Evolutionary conservation across 2,113 vertebrate species (phyloP), one percentile per base, ranked within the genome.

Genomic region (Cephalopholis sonnerati): DNA sequence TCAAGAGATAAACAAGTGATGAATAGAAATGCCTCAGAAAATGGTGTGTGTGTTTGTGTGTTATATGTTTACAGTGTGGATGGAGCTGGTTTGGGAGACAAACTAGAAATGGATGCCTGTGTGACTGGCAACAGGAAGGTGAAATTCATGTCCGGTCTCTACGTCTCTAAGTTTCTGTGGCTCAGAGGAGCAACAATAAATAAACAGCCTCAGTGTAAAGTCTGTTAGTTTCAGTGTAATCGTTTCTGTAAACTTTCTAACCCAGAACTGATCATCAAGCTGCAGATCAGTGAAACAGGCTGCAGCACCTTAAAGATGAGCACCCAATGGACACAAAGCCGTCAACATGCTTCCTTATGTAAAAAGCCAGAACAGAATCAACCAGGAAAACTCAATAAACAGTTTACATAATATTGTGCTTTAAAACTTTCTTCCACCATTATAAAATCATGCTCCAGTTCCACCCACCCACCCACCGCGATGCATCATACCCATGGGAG

Each of bases 381-480:
- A 70, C 39, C 63, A 55, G 24, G 5, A 63, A 18, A 72, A 64
- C 64, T 24, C 11, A 63, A 12, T 8, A 53, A 50, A 77, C 13
- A 65, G 12, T 74, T 54, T 18, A 80, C 50, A 73, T 54, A 51
- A 57, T 32, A 83, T 79, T 79, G 39, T 84, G 71, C 75, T 88
- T 83, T 76, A 83, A 84, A 54, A 53, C 51, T 13, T 63, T 59
- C 84, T 88, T 65, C 82, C 89, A 87, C 86, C 84, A 78, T 84
- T 58, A 15, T 50, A 63, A 36, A 69, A 55, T 69, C 86, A 85
- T 69, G 86, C 81, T 41, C n/a, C 77, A 79, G 9, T 61, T 63
- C 65, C 53, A 78, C 24, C 76, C 3, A 46, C 36, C 10, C 39
- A 11, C 8, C 82, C 67, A 1, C 11, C 3, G 7, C 12, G n/a